Evolutionary conservation across 2,888 invertebrate genomes (phyloP), one percentile per base, ranked within the genome.

Genomic region (Nymphalis urticae): DNA sequence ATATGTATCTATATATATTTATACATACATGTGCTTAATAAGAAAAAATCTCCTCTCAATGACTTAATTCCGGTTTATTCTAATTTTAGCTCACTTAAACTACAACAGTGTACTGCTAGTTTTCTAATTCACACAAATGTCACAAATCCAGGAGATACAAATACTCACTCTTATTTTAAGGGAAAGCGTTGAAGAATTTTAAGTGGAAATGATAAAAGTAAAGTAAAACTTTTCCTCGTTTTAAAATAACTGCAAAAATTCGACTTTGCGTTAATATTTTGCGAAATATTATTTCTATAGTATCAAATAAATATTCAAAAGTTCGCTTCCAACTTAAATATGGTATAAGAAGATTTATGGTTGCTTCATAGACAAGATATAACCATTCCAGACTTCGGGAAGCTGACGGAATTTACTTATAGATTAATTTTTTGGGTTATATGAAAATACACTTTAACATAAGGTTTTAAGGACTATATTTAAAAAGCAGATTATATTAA

Each of bases 331-430:
- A 16, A 47, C 53, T 61, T 32, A 53, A 66, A 62, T 53, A 62
- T 53, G 66, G 53, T 53, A 61, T 53, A 48, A 54, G 54, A 62
- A 51, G 66, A 66, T 66, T 66, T 66, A 66, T 66, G 61, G 51
- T 47, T 48, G 61, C 54, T 64, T 56, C 21, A 64, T 62, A 62
- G 61, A 66, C 42, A 61, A 61, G 61, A 66, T 62, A 66, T 64
- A 36, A 58, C 24, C 51, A 60, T 53, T 66, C 48, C 54, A 54
- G 66, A 61, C 54, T 66, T 61, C 36, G 17, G 59, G 60, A 51
- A 58, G 59, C 59, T 17, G 65, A 62, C 61, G 61, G 54, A 66
- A 62, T 61, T 66, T 66, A 66, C 54, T 66, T 66, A 66, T 62
- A 66, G 48, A 66, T 66, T 66, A 66, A 60, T 66, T 66, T 4